A percentile compares a stretch with the other conserved stretches of the same genome.
These are phyloP conservation scores for Ahaetulla prasina DNA, from an alignment of 2,113 vertebrate genomes.

Conservation along the genomic window DNA sequence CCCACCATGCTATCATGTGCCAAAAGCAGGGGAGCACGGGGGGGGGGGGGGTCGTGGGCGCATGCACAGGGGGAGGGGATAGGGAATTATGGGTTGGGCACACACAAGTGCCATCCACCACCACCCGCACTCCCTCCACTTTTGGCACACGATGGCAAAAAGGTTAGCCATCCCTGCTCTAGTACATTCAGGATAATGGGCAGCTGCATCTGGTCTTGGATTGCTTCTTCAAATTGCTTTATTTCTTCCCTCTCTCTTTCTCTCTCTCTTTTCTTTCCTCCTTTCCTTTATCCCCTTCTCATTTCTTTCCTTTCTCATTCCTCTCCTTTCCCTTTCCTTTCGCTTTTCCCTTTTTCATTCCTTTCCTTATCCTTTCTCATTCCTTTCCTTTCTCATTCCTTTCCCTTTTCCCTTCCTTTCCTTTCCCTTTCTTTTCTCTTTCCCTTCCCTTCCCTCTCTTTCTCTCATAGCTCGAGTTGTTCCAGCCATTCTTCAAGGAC, in stretches of 20 bases:
- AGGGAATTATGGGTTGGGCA: no score
- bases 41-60: no score
- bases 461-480: background rate
- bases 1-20: no score
- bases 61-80: no score
- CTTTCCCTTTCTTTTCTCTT: background rate
- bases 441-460: background rate
- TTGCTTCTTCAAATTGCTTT: background rate
- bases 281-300: background rate
- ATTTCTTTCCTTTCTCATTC: background rate
- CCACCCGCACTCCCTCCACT: no score
- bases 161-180: no score
- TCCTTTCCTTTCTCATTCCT: background rate
- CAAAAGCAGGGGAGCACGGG: no score
- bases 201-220: background rate
- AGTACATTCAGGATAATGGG: no score
- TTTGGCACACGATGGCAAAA: no score
- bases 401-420: no score
- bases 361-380: background rate
- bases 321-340: background rate
- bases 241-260: background rate
- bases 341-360: background rate
- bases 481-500: background rate
- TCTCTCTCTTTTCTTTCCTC: background rate
- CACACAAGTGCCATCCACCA: no score